Base-by-base conservation (phyloP, 2,113 vertebrate species). In the Oryzias curvinotus region DNA sequence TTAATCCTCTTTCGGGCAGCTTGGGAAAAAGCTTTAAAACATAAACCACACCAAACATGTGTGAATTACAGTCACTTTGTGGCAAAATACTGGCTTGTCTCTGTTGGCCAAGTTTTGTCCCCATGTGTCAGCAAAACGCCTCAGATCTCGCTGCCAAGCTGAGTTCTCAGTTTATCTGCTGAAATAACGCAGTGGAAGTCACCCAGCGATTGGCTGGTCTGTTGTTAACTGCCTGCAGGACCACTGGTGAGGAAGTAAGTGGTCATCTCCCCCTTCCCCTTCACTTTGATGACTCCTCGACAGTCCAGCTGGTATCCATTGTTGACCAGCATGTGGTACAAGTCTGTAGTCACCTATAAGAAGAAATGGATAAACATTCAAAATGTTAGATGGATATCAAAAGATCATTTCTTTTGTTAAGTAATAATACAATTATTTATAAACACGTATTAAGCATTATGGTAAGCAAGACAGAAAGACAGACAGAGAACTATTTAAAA, bases 181-280 rank as follows among this genome's bases (percentile, higher is more conserved):
- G 41, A 52, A 62, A 90, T 87, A 86, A 76, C 87, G 83, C 83
- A 79, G 76, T 36, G 49, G 76, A 74, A 82, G 83, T 75, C 68
- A 58, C 74, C 25, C 62, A 69, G 64, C n/a, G 48, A 85, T 77
- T 43, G 14, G 56, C 65, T 17, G 3, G 25, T 58, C 59, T 26
- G 78, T 85, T 78, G 91, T 92, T 96, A 97, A 92, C 93, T 96
- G 65, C 84, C 87, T 1, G 69, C 75, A 15, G 96, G 94, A 23
- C 96, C 95, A 1, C 94, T 95, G 50, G 94, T 97, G 87, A 98
- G 95, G 91, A 98, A 98, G 83, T 98, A 98, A 74, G 96, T 98
- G 86, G 94, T 96, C 96, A 98, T 98, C 85, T 98, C 96, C 14
- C 96, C 96, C 75, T 98, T 98, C 74, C 96, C 96, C 85, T 98